Percentiles rank a stretch among this genome's conserved stretches.
These are phyloP conservation scores for Montipora capricornis DNA, from an alignment of 64 coral and sea anemone genomes.

Conservation along the genomic window DNA sequence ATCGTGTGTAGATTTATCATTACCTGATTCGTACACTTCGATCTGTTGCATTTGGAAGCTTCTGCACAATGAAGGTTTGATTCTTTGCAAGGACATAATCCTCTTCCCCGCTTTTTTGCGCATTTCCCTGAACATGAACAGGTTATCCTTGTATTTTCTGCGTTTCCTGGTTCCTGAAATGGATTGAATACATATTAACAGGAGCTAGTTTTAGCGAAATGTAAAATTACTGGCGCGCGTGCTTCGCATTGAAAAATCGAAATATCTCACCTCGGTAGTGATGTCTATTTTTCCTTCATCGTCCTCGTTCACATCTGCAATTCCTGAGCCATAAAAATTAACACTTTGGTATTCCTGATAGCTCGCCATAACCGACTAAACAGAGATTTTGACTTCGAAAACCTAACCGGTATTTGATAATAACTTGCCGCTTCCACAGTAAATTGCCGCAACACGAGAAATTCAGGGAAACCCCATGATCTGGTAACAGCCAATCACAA, in stretches of 20 bases:
- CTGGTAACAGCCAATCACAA: no score
- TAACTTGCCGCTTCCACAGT: no score
- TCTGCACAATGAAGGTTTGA: not conserved
- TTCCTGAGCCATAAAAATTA: not conserved
- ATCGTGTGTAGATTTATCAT: not conserved
- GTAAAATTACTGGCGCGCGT: not conserved
- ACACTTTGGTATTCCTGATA: not conserved
- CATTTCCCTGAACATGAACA: not conserved
- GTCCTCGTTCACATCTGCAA: not conserved
- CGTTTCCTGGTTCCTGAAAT: not conserved
- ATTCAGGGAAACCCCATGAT: no score
- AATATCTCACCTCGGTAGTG: slow-evolving; percentile 9
- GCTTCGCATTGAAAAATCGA: not conserved
- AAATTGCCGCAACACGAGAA: no score
- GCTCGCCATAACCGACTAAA: no score
- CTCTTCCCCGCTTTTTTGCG: not conserved
- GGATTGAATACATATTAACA: not conserved
- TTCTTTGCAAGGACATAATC: not conserved
- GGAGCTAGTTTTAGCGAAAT: not conserved
- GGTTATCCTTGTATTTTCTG: not conserved
- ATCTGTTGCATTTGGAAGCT: not conserved
- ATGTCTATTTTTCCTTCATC: not conserved
- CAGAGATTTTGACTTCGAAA: no score
- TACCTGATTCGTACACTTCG: not conserved
- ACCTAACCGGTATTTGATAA: no score